Evolutionary conservation across 2,888 invertebrate genomes (phyloP).

Genomic region (Hypselothyrea guttata): DNA sequence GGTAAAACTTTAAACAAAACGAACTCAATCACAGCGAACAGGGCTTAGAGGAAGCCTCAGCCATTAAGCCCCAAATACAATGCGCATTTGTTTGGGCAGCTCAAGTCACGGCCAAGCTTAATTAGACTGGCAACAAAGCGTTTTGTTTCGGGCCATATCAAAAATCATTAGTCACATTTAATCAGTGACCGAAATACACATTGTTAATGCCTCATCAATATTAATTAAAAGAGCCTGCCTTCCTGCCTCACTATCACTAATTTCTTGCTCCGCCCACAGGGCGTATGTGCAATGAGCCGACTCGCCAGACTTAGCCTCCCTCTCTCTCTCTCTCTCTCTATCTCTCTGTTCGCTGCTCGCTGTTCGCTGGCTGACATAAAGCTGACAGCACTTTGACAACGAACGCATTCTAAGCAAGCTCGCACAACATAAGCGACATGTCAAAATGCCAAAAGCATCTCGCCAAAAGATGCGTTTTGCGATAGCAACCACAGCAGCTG

Average conservation of each 20-base stretch:
- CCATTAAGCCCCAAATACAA: conserved; percentile 68
- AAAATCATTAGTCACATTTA: conserved; percentile 69
- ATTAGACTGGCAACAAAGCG: conserved; percentile 60
- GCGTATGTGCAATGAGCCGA: conserved; percentile 51
- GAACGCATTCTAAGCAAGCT: conserved; percentile 73
- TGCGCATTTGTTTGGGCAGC: conserved; percentile 59
- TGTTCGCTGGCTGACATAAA: conserved; percentile 56
- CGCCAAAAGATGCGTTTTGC: conserved; percentile 63
- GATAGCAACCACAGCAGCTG: conserved; percentile 57
- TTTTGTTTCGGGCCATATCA: conserved; percentile 50
- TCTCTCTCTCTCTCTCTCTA: background rate
- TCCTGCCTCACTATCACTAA: background rate
- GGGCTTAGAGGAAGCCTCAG: conserved; percentile 34
- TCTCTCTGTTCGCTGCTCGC: conserved; percentile 8
- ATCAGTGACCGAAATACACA: conserved; percentile 62
- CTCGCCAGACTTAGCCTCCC: background rate
- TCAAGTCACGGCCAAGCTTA: conserved; percentile 44
- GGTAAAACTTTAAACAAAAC: conserved; percentile 58
- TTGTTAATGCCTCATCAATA: conserved; percentile 73
- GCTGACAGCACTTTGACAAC: conserved; percentile 73
- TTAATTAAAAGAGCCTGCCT: conserved; percentile 53
- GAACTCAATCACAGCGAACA: conserved; percentile 9
- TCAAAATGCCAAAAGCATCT: conserved; percentile 68
- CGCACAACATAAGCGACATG: conserved; percentile 69
- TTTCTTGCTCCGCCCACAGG: conserved; percentile 17